Base-by-base conservation (phyloP, 1,140 invertebrate genomes). In the Drosophila mayri region DNA sequence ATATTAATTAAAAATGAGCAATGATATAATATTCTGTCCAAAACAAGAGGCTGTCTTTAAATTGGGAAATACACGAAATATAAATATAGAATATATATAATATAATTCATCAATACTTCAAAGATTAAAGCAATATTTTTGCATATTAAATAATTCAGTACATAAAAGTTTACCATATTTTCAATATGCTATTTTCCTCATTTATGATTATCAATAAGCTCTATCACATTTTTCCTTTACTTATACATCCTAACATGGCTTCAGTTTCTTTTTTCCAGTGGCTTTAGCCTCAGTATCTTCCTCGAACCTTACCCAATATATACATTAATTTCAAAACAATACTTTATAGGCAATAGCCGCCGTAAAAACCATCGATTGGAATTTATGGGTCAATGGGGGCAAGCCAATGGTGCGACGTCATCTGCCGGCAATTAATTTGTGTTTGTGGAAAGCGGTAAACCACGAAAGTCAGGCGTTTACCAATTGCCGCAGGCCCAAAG, bases 301-400 rank as follows among this genome's bases (percentile, higher is more conserved):
- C 20, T 22, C 6, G 1, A 16, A 25, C 3, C 10, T 9, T 47
- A 28, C 4, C 4, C 44, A 25, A 47, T 28, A n/a, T 25, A 25
- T 10, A 16, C 14, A 25, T 28, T 25, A 9, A 25, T 49, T 6
- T 6, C 16, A 11, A 32, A 3, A 11, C 25, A 12, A 32, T 50
- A 6, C 12, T 2, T 11, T 28, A 58, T 35, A 44, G 28, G 11
- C 38, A 25, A 38, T 55, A 14, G 43, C 32, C 28, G 64, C 55
- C 38, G 67, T 60, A 52, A 2, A 9, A 9, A 20, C 4, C 30
- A 70, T 35, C 20, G 44, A 61, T 38, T 18, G 46, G 43, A 50
- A 44, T 72, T 78, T 64, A 70, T 79, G 76, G 76, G 76, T 79
- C 76, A 79, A 78, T 59, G 58, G 40, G 75, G 76, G 67, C 41